phyloP scores from a whole-genome alignment of 1,140 invertebrate species.

The Eciton burchellii region DNA sequence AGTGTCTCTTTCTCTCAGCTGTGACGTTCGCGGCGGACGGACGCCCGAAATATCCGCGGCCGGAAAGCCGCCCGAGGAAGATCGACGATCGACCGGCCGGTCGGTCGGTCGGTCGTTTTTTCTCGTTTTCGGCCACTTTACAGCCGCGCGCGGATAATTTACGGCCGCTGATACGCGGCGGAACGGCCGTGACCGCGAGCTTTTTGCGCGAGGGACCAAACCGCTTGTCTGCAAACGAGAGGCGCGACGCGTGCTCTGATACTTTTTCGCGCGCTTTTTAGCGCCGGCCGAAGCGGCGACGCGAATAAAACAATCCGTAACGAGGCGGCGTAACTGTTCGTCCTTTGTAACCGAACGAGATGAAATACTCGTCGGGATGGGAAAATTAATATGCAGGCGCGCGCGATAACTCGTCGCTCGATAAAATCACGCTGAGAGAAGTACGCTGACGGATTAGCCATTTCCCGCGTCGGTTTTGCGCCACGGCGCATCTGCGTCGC shows the following conservation, averaged over 20 bases:
- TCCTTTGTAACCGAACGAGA: not conserved
- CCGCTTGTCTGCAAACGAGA: constrained; percentile 26
- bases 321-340: too few species aligned
- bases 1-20: constrained; percentile 75
- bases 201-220: constrained; percentile 35
- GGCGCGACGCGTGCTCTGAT: not conserved
- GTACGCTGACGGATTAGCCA: not conserved
- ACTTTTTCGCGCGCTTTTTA: not conserved
- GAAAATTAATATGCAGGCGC: too few species aligned
- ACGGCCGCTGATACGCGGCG: constrained; percentile 13
- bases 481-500: not conserved
- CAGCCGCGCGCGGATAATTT: constrained; percentile 37
- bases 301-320: not conserved
- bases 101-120: not conserved
- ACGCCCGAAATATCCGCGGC: constrained; percentile 65
- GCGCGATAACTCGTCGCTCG: too few species aligned
- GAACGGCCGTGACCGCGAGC: constrained; percentile 36
- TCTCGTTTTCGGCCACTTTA: constrained; percentile 42
- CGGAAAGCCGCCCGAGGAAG: constrained; percentile 54
- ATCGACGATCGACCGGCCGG: constrained; percentile 18
- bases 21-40: constrained; percentile 67
- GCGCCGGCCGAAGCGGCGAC: not conserved
- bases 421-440: not conserved
- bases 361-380: too few species aligned
- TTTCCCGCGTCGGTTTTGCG: not conserved